Conservation (phyloP, 2,888 invertebrate genomes). For the Ctena decussata region DNA sequence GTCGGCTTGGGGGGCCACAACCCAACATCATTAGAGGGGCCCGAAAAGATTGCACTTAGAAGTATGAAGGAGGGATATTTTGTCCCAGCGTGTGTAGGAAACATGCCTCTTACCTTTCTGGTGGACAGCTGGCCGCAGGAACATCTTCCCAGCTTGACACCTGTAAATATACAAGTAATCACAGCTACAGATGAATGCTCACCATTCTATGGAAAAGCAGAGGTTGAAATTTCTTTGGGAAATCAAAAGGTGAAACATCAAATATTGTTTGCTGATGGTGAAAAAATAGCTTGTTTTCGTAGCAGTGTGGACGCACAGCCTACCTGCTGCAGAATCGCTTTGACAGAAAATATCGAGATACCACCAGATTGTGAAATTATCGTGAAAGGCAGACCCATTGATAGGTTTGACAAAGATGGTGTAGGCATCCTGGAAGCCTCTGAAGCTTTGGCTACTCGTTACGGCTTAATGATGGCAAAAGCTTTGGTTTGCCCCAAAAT, state of each 20-base stretch:
- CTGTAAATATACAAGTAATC: neutral
- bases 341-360: slow-evolving; percentile 3
- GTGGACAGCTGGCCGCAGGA: neutral
- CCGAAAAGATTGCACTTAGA: neutral
- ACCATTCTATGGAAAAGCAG: neutral
- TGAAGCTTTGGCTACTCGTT: neutral
- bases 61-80: neutral
- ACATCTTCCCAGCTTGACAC: neutral
- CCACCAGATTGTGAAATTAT: slow-evolving; percentile 22
- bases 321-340: slow-evolving; percentile 7
- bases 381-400: slow-evolving; percentile 5
- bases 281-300: neutral
- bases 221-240: neutral
- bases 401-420: neutral
- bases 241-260: neutral
- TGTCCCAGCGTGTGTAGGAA: neutral
- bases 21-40: neutral
- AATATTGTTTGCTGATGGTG: neutral
- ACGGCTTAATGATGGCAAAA: slow-evolving; percentile 19
- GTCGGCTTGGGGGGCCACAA: neutral
- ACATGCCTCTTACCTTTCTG: no score
- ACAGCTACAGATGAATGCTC: neutral
- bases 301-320: neutral
- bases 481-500: slow-evolving; percentile 20
- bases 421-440: slow-evolving; percentile 16